A percentile compares a stretch with the other conserved stretches of the same genome.
These are phyloP conservation scores for Troides aeacus DNA, from an alignment of 2,888 invertebrate genomes.

Conservation along the genomic window DNA sequence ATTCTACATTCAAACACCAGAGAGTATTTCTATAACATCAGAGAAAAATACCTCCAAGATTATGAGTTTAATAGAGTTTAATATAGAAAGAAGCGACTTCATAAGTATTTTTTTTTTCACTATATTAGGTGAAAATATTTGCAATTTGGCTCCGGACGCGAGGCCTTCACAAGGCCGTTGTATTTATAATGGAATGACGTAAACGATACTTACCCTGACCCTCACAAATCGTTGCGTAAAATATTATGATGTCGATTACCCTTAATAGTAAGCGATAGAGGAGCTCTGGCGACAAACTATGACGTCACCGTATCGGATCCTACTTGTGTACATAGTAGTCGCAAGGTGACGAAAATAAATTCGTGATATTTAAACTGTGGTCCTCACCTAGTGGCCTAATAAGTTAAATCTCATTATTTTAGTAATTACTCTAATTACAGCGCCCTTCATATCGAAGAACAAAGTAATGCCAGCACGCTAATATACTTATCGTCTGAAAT, in stretches of 20 bases:
- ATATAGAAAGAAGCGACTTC: not conserved
- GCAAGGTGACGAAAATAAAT: too few species aligned
- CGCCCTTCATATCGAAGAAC: too few species aligned
- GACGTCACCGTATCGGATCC: constrained; percentile 15
- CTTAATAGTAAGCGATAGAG: constrained; percentile 24
- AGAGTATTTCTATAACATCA: too few species aligned
- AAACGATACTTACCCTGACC: constrained; percentile 18
- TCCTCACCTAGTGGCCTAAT: too few species aligned
- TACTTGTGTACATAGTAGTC: not conserved
- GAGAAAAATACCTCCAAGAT: not conserved
- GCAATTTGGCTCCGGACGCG: constrained; percentile 4
- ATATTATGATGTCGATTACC: constrained; percentile 24
- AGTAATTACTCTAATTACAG: too few species aligned
- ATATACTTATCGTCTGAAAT: too few species aligned
- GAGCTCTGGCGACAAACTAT: constrained; percentile 7
- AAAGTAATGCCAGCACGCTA: too few species aligned
- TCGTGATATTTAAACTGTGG: too few species aligned
- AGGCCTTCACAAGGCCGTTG: constrained; percentile 9
- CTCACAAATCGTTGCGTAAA: constrained; percentile 25
- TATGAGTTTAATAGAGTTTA: not conserved
- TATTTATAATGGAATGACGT: constrained; percentile 22
- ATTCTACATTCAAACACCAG: too few species aligned
- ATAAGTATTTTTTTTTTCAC: not conserved
- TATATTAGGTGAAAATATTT: constrained; percentile 1
- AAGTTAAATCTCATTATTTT: too few species aligned